These are phyloP conservation scores for Gryllus bimaculatus DNA, from an alignment of 1,140 invertebrate genomes.

Conservation along the genomic window DNA sequence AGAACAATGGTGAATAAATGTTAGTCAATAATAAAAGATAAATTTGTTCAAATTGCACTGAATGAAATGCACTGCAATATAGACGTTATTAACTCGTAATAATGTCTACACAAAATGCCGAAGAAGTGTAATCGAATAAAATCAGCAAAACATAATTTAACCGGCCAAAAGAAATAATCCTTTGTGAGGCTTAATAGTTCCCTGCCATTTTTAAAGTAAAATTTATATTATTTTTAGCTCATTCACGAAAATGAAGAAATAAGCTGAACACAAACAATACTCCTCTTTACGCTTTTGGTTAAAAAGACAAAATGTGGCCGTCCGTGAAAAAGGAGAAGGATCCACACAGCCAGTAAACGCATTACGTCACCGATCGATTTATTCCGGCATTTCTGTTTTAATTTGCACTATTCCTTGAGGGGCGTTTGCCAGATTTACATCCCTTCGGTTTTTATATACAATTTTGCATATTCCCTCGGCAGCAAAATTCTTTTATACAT, in stretches of 20 bases:
- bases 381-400: neutral
- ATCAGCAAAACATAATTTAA: no score
- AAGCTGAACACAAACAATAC: neutral
- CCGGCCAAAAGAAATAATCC: no score
- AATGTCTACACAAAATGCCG: no score
- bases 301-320: no score
- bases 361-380: neutral
- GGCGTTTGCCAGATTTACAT: neutral
- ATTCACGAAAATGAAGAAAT: neutral
- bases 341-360: neutral
- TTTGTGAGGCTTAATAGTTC: no score
- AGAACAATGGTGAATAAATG: no score
- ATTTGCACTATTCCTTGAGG: neutral
- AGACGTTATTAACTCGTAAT: no score
- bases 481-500: constrained; percentile 2
- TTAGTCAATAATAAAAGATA: no score
- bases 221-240: neutral
- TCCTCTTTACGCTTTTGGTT: neutral
- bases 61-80: no score
- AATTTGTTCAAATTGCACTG: no score
- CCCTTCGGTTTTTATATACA: neutral
- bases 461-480: neutral
- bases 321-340: no score
- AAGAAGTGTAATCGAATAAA: no score
- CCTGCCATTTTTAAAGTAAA: neutral